These are phyloP conservation scores for Cyrtonyx montezumae DNA, from an alignment of 2,113 vertebrate genomes.

Conservation along the genomic window DNA sequence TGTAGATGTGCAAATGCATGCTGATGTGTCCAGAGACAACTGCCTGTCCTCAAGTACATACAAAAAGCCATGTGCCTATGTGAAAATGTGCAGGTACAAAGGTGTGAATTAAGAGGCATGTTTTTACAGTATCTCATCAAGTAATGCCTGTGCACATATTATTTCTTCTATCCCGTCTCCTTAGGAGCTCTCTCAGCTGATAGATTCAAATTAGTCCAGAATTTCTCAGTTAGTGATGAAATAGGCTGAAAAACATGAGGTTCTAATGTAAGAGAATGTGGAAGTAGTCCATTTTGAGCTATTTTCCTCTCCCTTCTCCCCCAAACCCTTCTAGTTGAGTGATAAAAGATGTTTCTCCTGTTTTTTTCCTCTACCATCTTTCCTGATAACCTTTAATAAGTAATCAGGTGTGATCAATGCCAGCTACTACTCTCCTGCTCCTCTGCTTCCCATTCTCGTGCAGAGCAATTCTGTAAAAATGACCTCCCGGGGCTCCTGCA, in stretches of 20 bases:
- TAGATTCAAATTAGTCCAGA: not conserved
- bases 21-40: not conserved
- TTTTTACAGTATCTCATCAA: not conserved
- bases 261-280: not conserved
- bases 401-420: conserved; percentile 53
- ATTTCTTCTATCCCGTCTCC: not conserved
- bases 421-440: conserved; percentile 6
- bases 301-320: not conserved
- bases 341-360: not conserved
- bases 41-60: not conserved
- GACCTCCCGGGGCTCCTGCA: conserved; percentile 14
- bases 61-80: too few species aligned
- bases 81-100: not conserved
- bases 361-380: conserved; percentile 4
- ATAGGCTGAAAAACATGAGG: not conserved
- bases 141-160: not conserved
- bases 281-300: not conserved
- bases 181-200: not conserved
- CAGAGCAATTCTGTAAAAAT: not conserved
- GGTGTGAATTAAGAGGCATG: not conserved
- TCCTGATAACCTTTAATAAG: conserved; percentile 38
- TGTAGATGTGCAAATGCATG: not conserved
- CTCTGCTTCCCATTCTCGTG: not conserved
- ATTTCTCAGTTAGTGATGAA: not conserved
- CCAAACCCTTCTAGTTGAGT: not conserved